phyloP scores from a whole-genome alignment of 1,140 invertebrate species.

The Pseudomyrmex concolor region DNA sequence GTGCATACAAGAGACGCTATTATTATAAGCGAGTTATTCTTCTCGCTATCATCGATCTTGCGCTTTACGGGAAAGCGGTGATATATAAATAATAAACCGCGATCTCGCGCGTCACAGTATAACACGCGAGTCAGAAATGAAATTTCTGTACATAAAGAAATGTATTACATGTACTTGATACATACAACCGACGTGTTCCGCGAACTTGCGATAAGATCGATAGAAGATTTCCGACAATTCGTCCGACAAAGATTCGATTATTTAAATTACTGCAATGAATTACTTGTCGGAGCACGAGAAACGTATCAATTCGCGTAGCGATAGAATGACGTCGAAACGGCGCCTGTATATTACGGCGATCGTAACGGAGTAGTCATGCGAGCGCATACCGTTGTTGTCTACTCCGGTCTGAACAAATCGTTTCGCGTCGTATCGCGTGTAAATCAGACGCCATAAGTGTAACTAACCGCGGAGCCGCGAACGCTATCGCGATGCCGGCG shows the following conservation, averaged over 20 bases:
- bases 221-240: neutral
- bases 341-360: neutral
- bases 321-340: slow-evolving; percentile 39
- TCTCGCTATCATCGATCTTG: slow-evolving; percentile 28
- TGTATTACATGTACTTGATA: too few species aligned
- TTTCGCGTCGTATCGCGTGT: slow-evolving; percentile 40
- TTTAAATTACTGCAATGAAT: neutral
- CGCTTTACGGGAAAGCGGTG: slow-evolving; percentile 24
- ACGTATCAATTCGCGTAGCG: slow-evolving; percentile 29
- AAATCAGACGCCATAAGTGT: slow-evolving; percentile 33
- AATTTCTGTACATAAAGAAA: neutral
- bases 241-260: slow-evolving; percentile 15
- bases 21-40: slow-evolving; percentile 34
- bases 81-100: slow-evolving; percentile 45
- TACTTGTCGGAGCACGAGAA: slow-evolving; percentile 1
- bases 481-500: slow-evolving; percentile 22
- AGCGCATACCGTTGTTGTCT: neutral
- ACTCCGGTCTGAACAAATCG: slow-evolving; percentile 19
- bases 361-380: slow-evolving; percentile 10
- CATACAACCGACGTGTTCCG: neutral
- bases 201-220: neutral
- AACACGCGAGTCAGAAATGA: slow-evolving; percentile 19
- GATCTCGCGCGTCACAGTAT: slow-evolving; percentile 10
- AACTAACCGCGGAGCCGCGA: slow-evolving; percentile 31
- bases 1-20: slow-evolving; percentile 18